Evolutionary conservation across 1,140 invertebrate genomes (phyloP).

Genomic region (Sitobion miscanthi): DNA sequence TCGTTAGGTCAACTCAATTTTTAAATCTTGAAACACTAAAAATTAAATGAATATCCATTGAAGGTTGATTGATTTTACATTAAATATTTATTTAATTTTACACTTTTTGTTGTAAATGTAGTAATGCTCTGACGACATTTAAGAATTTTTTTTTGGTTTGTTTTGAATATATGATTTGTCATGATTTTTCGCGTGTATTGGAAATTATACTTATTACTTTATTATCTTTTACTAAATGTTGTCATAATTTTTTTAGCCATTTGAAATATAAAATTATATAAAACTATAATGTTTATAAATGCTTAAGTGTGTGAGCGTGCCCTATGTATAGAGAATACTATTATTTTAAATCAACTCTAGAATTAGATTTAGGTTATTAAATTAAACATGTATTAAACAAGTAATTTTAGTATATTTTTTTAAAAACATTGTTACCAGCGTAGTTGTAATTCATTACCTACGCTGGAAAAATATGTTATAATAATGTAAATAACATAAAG

Average conservation of each 20-base stretch:
- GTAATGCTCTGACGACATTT: conserved; percentile 39
- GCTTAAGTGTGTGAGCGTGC: conserved; percentile 53
- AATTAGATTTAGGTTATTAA: conserved; percentile 28
- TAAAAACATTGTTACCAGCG: conserved; percentile 47
- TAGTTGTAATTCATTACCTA: conserved; percentile 33
- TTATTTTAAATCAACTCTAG: conserved; percentile 41
- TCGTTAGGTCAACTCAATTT: background rate
- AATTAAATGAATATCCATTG: conserved; percentile 19
- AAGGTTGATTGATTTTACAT: background rate
- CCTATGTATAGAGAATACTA: conserved; percentile 50
- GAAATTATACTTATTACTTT: conserved; percentile 33
- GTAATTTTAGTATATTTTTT: conserved; percentile 54
- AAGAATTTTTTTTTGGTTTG: background rate
- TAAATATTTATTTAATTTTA: conserved; percentile 44
- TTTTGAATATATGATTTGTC: conserved; percentile 37
- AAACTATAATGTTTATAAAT: conserved; percentile 19
- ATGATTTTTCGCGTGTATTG: conserved; percentile 51
- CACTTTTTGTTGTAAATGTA: conserved; percentile 55
- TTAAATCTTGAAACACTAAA: conserved; percentile 9
- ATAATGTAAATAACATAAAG: conserved; percentile 49
- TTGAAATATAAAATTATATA: conserved; percentile 38
- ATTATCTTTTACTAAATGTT: conserved; percentile 38
- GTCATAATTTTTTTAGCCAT: conserved; percentile 37
- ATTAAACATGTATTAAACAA: conserved; percentile 34
- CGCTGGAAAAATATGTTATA: conserved; percentile 50